Evolutionary conservation across 2,113 vertebrate species (phyloP).

Genomic region (Barnardius zonarius): DNA sequence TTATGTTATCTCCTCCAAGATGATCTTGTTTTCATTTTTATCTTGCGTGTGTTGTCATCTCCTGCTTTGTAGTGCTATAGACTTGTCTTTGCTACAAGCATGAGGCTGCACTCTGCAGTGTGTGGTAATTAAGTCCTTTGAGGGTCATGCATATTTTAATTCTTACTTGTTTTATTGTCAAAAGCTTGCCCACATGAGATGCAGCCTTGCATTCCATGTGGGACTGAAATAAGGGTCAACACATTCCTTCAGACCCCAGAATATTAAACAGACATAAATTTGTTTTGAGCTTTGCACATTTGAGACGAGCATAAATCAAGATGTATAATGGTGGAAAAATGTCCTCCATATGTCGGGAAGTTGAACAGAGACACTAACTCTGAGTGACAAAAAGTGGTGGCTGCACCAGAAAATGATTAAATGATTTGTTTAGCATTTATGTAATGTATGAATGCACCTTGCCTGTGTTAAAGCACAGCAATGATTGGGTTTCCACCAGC

Average conservation of each 20-base stretch:
- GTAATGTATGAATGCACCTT: conserved; percentile 20
- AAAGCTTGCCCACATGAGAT: conserved; percentile 38
- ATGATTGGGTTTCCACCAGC: conserved; percentile 55
- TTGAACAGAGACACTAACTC: not conserved
- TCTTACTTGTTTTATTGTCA: not conserved
- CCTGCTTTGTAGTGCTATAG: conserved; percentile 34
- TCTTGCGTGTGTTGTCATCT: conserved; percentile 6
- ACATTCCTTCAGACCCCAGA: conserved; percentile 9
- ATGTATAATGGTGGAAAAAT: not conserved
- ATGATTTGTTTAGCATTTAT: conserved; percentile 45
- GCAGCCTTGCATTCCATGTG: not conserved
- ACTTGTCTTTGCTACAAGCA: not conserved
- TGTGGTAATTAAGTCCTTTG: conserved; percentile 9
- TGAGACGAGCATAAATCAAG: conserved; percentile 15
- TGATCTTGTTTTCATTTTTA: conserved; percentile 1
- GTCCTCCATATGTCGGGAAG: not conserved
- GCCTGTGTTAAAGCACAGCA: conserved; percentile 47
- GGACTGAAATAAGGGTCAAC: not conserved
- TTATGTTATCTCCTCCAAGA: not conserved
- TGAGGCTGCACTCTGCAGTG: conserved; percentile 5
- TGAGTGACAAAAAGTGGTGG: conserved; percentile 13
- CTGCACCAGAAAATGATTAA: not conserved
- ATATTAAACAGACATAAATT: conserved; percentile 7
- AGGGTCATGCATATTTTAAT: conserved; percentile 47
- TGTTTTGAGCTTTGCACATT: not conserved